Evolutionary conservation across 1,140 invertebrate genomes (phyloP).

Genomic region (Drosophila prosaltans): DNA sequence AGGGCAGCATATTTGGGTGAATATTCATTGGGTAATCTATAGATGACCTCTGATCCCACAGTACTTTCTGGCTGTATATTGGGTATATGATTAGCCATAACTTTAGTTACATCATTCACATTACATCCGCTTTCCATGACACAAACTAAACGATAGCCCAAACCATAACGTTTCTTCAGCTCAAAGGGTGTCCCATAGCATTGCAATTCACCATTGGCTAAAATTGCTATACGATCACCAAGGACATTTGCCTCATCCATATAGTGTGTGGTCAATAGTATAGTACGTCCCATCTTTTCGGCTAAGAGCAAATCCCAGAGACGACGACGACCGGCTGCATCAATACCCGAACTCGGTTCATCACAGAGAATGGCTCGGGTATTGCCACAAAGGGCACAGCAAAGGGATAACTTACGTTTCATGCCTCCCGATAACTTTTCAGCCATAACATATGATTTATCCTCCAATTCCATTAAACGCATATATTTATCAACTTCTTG

Average conservation of each 20-base stretch:
- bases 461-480: constrained; percentile 87
- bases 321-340: constrained; percentile 94
- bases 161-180: constrained; percentile 92
- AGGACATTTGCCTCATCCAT: constrained; percentile 99
- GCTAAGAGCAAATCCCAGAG: constrained; percentile 93
- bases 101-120: constrained; percentile 43
- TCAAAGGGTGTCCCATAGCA: constrained; percentile 94
- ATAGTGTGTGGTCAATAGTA: constrained; percentile 97
- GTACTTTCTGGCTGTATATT: constrained; percentile 53
- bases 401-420: constrained; percentile 90
- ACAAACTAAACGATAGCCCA: constrained; percentile 75
- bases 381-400: constrained; percentile 89
- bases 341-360: constrained; percentile 97
- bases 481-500: constrained; percentile 86
- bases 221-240: constrained; percentile 95
- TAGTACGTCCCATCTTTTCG: constrained; percentile 86
- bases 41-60: constrained; percentile 71
- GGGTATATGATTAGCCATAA: constrained; percentile 68
- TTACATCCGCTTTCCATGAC: constrained; percentile 58
- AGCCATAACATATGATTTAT: constrained; percentile 85
- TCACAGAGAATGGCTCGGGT: constrained; percentile 91
- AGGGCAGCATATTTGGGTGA: constrained; percentile 45
- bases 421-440: constrained; percentile 91
- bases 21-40: constrained; percentile 58
- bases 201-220: constrained; percentile 90